These are phyloP conservation scores for Drosophila sp. DNA, from an alignment of 1,140 invertebrate species.

Conservation along the genomic window DNA sequence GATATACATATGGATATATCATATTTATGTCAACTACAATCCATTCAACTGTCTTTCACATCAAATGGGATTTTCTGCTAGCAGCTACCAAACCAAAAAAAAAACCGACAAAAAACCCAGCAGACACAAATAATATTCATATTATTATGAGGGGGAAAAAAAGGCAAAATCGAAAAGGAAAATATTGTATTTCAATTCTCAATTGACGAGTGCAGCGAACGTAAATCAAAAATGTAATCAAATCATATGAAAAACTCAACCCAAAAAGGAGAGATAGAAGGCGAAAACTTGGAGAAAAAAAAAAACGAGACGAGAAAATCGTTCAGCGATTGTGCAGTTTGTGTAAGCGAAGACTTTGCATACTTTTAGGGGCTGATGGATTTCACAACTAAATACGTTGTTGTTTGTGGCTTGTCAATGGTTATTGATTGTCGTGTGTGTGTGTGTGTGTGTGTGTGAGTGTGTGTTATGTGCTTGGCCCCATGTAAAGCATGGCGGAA, in stretches of 20 bases:
- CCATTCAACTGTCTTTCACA: not conserved
- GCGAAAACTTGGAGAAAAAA: conserved; percentile 21
- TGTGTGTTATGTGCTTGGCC: conserved; percentile 4
- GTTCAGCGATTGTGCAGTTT: conserved; percentile 47
- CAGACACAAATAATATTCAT: conserved; percentile 31
- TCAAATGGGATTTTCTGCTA: conserved; percentile 7
- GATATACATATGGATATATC: not conserved
- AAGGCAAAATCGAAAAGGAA: conserved; percentile 1
- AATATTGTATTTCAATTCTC: conserved; percentile 59
- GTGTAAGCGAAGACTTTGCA: conserved; percentile 59
- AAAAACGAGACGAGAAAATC: conserved; percentile 23
- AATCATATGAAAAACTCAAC: conserved; percentile 50
- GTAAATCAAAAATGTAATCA: conserved; percentile 58
- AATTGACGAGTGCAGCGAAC: conserved; percentile 49
- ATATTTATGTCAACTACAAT: not conserved
- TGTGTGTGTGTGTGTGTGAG: conserved; percentile 32
- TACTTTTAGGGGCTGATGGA: conserved; percentile 54
- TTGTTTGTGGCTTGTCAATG: conserved; percentile 63
- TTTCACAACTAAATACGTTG: conserved; percentile 56
- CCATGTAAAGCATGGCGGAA: conserved; percentile 57
- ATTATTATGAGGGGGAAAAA: conserved; percentile 34
- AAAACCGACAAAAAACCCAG: not conserved
- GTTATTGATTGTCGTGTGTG: conserved; percentile 61
- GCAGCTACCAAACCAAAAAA: conserved; percentile 14
- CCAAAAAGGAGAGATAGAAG: conserved; percentile 12